phyloP scores from a whole-genome alignment of 1,140 invertebrate genomes.

The Drosophila subobscura region DNA sequence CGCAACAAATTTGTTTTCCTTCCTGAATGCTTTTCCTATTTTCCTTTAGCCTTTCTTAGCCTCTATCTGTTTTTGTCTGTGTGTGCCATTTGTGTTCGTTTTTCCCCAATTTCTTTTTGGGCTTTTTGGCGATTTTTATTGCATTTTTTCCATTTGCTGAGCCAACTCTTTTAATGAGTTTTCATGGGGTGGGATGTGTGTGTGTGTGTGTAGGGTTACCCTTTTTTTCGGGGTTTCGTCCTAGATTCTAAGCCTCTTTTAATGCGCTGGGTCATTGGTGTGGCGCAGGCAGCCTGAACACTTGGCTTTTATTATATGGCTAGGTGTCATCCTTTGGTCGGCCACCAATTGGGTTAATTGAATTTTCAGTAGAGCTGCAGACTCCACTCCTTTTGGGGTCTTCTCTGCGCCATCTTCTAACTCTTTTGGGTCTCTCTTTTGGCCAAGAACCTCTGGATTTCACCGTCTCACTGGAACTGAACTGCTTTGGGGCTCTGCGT shows the following conservation, averaged over 20 bases:
- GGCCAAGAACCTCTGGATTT: conserved; percentile 6
- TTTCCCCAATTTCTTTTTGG: conserved; percentile 23
- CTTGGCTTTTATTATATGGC: conserved; percentile 37
- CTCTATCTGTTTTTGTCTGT: conserved; percentile 13
- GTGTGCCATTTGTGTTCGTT: conserved; percentile 4
- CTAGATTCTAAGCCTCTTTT: conserved; percentile 45
- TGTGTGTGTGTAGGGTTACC: conserved; percentile 18
- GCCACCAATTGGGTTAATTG: conserved; percentile 69
- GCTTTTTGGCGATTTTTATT: conserved; percentile 61
- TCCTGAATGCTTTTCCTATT: conserved; percentile 26
- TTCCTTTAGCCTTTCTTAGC: conserved; percentile 17
- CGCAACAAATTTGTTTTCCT: conserved; percentile 60
- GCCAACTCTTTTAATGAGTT: conserved; percentile 51
- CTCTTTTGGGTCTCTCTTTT: neutral
- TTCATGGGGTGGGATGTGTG: conserved; percentile 15
- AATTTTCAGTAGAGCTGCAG: conserved; percentile 60
- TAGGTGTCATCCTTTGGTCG: conserved; percentile 21
- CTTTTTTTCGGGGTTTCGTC: conserved; percentile 37
- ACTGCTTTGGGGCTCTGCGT: neutral
- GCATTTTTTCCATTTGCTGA: conserved; percentile 57
- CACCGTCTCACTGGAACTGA: conserved; percentile 2
- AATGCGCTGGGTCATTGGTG: conserved; percentile 54
- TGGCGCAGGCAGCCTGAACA: conserved; percentile 6
- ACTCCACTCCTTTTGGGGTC: neutral
- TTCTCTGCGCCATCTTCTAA: neutral